A percentile compares a stretch with the other conserved stretches of the same genome.
Conservation (phyloP, 2,888 invertebrate species). For the Rhabditoides inermis region DNA sequence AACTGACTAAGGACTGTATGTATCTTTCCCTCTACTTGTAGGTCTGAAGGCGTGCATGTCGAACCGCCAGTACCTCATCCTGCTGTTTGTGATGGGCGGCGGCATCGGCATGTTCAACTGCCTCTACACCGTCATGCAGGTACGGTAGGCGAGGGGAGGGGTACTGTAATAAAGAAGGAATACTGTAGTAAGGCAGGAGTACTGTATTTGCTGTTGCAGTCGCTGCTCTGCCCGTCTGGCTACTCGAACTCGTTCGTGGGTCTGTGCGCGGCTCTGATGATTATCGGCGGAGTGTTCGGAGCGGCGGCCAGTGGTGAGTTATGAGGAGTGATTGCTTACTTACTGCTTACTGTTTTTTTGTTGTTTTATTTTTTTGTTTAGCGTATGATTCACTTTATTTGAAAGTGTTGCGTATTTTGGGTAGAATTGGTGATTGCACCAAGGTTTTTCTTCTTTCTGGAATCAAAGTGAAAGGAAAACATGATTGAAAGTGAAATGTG, state of each 20-base stretch:
- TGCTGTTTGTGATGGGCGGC: slow-evolving; percentile 49
- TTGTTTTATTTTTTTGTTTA: background rate
- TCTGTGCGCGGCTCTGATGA: slow-evolving; percentile 53
- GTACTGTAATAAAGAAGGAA: background rate
- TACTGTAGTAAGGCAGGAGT: slow-evolving; percentile 42
- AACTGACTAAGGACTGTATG: background rate
- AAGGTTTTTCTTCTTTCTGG: background rate
- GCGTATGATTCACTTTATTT: background rate
- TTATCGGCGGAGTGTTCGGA: slow-evolving; percentile 53
- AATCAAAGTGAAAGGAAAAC: background rate
- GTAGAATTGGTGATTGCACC: no score
- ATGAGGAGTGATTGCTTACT: no score
- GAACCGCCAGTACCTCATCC: slow-evolving; percentile 40
- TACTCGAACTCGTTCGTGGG: slow-evolving; percentile 54
- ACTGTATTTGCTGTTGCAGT: slow-evolving; percentile 27
- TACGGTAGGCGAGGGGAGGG: background rate
- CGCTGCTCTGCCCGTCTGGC: slow-evolving; percentile 57
- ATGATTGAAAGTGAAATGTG: no score
- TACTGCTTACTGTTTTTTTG: background rate
- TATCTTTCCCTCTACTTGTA: slow-evolving; percentile 3
- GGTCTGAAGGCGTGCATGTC: slow-evolving; percentile 39
- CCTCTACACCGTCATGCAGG: slow-evolving; percentile 51
- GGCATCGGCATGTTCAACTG: slow-evolving; percentile 53
- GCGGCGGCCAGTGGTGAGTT: slow-evolving; percentile 36
- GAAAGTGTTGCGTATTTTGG: no score